Evolutionary conservation across 2,113 vertebrate species (phyloP).

Genomic region (Oreochromis niloticus): DNA sequence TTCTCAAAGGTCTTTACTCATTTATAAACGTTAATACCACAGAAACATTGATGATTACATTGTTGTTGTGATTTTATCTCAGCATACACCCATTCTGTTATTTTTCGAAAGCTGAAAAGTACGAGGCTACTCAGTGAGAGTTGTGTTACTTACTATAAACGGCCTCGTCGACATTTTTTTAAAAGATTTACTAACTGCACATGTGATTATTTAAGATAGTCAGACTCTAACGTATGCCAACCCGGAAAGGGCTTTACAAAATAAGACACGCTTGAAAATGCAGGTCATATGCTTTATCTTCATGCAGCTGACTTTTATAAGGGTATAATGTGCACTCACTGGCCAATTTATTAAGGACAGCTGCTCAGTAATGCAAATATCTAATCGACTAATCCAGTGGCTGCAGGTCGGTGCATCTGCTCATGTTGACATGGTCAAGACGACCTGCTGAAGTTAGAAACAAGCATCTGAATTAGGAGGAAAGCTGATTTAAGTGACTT

Average conservation of each 20-base stretch:
- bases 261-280: background rate
- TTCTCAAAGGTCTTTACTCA: constrained; percentile 4
- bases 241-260: background rate
- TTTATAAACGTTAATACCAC: constrained; percentile 1
- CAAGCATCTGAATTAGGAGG: no score
- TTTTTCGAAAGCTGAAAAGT: background rate
- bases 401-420: no score
- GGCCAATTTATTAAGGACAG: background rate
- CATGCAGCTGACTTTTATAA: background rate
- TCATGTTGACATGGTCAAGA: no score
- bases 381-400: no score
- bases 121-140: background rate
- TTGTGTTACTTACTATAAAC: background rate
- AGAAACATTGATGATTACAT: constrained; percentile 10
- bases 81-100: background rate
- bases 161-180: background rate
- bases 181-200: background rate
- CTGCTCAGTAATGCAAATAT: background rate
- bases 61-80: background rate
- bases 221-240: background rate
- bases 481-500: no score
- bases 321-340: background rate
- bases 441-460: no score
- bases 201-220: background rate
- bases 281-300: background rate